Percentiles rank a stretch among this genome's conserved stretches.
Evolutionary conservation across 2,888 invertebrate species (phyloP).

Genomic region (Sesamia inferens): DNA sequence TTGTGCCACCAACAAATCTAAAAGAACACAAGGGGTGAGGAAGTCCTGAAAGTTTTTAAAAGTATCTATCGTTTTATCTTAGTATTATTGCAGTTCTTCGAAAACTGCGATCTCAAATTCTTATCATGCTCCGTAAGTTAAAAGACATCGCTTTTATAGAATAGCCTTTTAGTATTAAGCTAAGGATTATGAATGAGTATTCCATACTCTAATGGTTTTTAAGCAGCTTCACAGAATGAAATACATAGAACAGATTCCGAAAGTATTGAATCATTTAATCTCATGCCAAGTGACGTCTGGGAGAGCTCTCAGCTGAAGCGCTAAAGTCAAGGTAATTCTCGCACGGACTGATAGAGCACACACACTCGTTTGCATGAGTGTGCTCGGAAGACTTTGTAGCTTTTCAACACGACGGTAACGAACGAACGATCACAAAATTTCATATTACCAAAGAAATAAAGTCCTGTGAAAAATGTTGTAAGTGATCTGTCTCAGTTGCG

Average conservation of each 20-base stretch:
- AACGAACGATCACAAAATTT: conserved; percentile 27
- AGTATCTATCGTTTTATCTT: conserved; percentile 44
- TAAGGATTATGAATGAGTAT: conserved; percentile 11
- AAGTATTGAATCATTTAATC: conserved; percentile 45
- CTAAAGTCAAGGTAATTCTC: conserved; percentile 69
- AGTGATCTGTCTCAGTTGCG: conserved; percentile 21
- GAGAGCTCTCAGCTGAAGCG: conserved; percentile 58
- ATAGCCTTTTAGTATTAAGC: conserved; percentile 10
- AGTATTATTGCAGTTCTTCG: conserved; percentile 48
- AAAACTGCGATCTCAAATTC: conserved; percentile 46
- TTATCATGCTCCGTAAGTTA: conserved; percentile 30
- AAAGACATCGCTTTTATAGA: conserved; percentile 33
- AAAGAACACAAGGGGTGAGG: conserved; percentile 36
- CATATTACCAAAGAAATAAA: conserved; percentile 7
- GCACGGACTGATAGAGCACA: conserved; percentile 67
- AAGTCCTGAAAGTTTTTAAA: conserved; percentile 50
- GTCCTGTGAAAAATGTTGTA: conserved; percentile 17
- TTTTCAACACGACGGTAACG: conserved; percentile 17
- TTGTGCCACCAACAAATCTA: conserved; percentile 52
- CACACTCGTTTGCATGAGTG: conserved; percentile 54
- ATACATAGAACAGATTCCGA: conserved; percentile 15
- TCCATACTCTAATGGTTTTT: conserved; percentile 6
- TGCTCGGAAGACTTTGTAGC: conserved; percentile 32
- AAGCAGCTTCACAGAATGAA: conserved; percentile 15
- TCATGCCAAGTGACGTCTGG: conserved; percentile 48